phyloP scores from a whole-genome alignment of 2,797 vertebrate genomes.

The Oreortyx pictus region DNA sequence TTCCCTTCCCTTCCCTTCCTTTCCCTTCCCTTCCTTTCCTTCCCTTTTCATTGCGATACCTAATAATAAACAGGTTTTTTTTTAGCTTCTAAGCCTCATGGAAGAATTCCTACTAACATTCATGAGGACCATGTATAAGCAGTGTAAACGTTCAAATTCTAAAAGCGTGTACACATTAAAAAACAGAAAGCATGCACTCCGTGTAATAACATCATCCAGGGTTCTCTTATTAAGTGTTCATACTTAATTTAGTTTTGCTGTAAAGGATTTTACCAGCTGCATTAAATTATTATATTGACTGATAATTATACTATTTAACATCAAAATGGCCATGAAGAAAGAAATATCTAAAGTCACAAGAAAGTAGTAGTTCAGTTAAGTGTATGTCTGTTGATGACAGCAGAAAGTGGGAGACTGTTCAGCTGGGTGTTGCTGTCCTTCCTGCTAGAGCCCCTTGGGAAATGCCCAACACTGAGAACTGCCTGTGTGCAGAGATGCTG shows the following conservation, averaged over 20 bases:
- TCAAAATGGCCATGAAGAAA: neutral
- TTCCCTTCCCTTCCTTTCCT: too few relatives aligned
- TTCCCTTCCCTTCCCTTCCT: too few relatives aligned
- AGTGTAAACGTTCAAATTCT: neutral
- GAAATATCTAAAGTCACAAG: neutral
- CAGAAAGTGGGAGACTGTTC: neutral
- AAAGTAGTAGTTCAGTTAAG: neutral
- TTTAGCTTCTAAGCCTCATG: neutral
- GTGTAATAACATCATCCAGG: neutral
- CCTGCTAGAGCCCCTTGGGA: neutral
- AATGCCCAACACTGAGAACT: rapidly evolving
- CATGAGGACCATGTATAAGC: neutral
- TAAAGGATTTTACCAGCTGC: neutral
- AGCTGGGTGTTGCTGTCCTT: neutral
- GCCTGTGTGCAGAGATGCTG: neutral
- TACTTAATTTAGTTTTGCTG: constrained; percentile 1
- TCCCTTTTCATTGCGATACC: neutral
- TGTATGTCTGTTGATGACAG: neutral
- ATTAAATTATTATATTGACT: neutral
- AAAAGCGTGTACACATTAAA: neutral
- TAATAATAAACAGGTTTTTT: neutral
- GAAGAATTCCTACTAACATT: neutral
- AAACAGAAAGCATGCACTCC: neutral
- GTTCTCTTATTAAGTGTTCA: neutral
- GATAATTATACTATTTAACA: constrained; percentile 9